Evolutionary conservation across 1,140 invertebrate genomes (phyloP).

Genomic region (Neelides sp.): DNA sequence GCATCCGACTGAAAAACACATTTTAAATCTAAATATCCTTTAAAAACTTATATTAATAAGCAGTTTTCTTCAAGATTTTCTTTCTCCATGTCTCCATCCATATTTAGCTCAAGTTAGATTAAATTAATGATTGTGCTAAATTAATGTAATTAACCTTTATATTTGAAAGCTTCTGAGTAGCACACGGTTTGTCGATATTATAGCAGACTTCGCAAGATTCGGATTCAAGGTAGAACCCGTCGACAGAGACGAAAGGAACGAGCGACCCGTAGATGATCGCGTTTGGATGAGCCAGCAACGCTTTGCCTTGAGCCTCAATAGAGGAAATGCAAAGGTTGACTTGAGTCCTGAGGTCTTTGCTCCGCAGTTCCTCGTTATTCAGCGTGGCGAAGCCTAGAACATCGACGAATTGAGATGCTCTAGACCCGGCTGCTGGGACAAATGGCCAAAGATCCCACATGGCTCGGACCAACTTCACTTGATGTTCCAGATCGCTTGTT

Average conservation of each 20-base stretch:
- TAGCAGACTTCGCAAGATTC: slow-evolving; percentile 95
- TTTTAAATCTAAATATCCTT: slow-evolving; percentile 14
- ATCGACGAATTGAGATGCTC: slow-evolving; percentile 93
- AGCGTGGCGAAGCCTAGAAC: slow-evolving; percentile 84
- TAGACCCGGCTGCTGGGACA: slow-evolving; percentile 76
- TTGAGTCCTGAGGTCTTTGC: slow-evolving; percentile 49
- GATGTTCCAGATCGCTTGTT: slow-evolving; percentile 34
- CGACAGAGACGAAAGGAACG: slow-evolving; percentile 81
- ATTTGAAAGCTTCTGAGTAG: slow-evolving; percentile 79
- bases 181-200: slow-evolving; percentile 86
- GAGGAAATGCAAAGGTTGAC: slow-evolving; percentile 74
- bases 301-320: slow-evolving; percentile 70
- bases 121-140: not conserved
- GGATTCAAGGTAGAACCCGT: slow-evolving; percentile 91
- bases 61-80: not conserved
- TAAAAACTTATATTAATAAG: no score
- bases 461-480: slow-evolving; percentile 38
- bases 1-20: slow-evolving; percentile 59
- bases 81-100: not conserved
- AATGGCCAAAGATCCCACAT: slow-evolving; percentile 58
- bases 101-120: not conserved
- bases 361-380: slow-evolving; percentile 45
- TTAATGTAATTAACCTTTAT: slow-evolving; percentile 54
- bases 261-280: slow-evolving; percentile 82
- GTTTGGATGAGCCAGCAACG: slow-evolving; percentile 82